Evolutionary conservation across 2,888 invertebrate genomes (phyloP), one percentile per base, ranked within the genome.

Genomic region (Drosophila bunnanda): DNA sequence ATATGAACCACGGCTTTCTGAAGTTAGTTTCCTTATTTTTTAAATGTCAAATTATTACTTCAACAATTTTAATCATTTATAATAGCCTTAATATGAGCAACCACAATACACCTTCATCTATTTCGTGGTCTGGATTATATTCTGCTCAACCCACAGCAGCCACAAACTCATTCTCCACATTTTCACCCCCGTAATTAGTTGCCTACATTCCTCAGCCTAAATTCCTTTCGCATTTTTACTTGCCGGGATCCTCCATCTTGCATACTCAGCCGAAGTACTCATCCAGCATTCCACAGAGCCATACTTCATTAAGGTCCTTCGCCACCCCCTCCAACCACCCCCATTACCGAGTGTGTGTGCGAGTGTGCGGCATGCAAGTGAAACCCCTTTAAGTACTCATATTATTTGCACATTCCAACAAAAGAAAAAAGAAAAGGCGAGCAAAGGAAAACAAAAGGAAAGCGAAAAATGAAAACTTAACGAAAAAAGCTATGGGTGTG

Each of bases 351-450:
- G 41, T 54, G 34, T 17, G 17, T 56, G 61, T 61, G 34, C 13
- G 17, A 43, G 61, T 61, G 61, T 53, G 55, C 30, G 56, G 48
- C 36, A 39, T 69, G 70, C 60, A 70, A 60, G 65, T 65, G 54
- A 66, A 71, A 67, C 73, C 72, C 72, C 72, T 78, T 76, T 78
- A 88, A 88, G 83, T 80, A 70, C 80, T 77, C 69, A 59, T 80
- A 83, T 86, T 75, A 86, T 88, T 80, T 83, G 76, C 83, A 78
- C 83, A 82, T 59, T 67, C 68, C 69, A 61, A 48, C 53, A 43
- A 58, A 54, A 38, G 53, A 53, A 28, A 39, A 54, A 38, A 65
- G 38, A 28, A 39, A 34, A 46, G 38, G 12, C 64, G 34, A 41
- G 50, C 41, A 65, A 65, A 25, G 17, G 22, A 43, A 60, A 61